A percentile compares a stretch with the other conserved stretches of the same genome.
Evolutionary conservation across 1,140 invertebrate species (phyloP).

Genomic region (Halyomorpha halys): DNA sequence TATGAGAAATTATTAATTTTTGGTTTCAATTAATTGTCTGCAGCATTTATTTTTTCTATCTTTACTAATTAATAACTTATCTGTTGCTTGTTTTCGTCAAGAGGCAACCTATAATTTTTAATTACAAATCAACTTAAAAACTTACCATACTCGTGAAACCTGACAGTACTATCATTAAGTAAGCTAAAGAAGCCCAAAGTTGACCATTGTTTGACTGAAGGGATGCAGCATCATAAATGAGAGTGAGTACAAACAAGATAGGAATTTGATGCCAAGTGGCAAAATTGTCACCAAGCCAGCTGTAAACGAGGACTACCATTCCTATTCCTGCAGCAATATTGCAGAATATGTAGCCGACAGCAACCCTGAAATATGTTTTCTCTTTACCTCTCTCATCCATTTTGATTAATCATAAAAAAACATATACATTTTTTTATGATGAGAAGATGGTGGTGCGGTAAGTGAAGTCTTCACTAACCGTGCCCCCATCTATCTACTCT

Average conservation of each 20-base stretch:
- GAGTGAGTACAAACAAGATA: conserved; percentile 38
- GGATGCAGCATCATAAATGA: conserved; percentile 39
- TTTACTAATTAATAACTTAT: too few relatives aligned
- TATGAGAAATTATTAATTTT: too few relatives aligned
- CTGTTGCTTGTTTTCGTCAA: too few relatives aligned
- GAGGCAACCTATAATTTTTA: too few relatives aligned
- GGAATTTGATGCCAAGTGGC: conserved; percentile 30
- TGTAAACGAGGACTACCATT: conserved; percentile 36
- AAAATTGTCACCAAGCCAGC: conserved; percentile 33
- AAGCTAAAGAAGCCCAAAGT: conserved; percentile 38
- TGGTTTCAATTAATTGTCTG: too few relatives aligned
- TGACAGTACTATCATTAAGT: conserved; percentile 37
- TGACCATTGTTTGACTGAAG: conserved; percentile 31
- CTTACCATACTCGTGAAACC: conserved; percentile 43
- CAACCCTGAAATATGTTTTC: conserved; percentile 1
- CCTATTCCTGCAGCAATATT: conserved; percentile 39
- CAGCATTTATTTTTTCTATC: too few relatives aligned
- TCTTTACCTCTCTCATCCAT: too few relatives aligned
- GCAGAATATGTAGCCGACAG: conserved; percentile 27
- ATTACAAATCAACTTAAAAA: neutral
- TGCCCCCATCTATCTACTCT: too few relatives aligned
- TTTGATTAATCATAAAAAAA: too few relatives aligned
- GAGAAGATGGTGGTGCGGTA: too few relatives aligned
- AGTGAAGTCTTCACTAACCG: too few relatives aligned
- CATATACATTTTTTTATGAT: too few relatives aligned